These are phyloP conservation scores for Tragelaphus scriptus DNA, from an alignment of 2,113 vertebrate genomes.

Conservation along the genomic window DNA sequence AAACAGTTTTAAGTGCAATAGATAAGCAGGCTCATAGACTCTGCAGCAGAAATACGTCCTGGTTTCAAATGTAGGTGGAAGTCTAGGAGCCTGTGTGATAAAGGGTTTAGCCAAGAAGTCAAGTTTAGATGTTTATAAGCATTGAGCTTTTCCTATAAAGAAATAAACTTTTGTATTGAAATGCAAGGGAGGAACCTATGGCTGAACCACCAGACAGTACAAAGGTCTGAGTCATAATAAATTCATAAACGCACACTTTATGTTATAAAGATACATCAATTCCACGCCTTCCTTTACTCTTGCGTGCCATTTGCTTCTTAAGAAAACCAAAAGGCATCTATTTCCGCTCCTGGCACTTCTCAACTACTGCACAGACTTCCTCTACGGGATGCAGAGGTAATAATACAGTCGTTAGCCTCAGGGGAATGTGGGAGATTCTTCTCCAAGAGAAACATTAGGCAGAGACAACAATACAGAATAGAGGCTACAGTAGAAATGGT, in stretches of 20 bases:
- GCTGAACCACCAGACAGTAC: neutral
- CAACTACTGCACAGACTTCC: neutral
- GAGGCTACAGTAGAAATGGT: fast-evolving
- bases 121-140: neutral
- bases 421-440: neutral
- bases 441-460: neutral
- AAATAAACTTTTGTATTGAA: neutral
- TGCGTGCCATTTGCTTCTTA: neutral
- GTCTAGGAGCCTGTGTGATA: neutral
- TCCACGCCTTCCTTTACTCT: neutral
- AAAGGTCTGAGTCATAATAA: neutral
- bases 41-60: neutral
- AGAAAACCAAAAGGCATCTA: neutral
- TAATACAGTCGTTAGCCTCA: neutral
- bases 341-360: neutral
- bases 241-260: neutral
- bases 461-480: neutral
- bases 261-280: neutral
- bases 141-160: neutral
- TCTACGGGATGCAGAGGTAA: neutral
- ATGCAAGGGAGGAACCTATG: neutral
- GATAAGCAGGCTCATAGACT: neutral
- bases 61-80: slow-evolving; percentile 41
- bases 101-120: slow-evolving; percentile 23
- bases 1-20: slow-evolving; percentile 52